A percentile compares a stretch with the other conserved stretches of the same genome.
phyloP scores from a whole-genome alignment of 2,888 invertebrate species.

The Tachina lurida region DNA sequence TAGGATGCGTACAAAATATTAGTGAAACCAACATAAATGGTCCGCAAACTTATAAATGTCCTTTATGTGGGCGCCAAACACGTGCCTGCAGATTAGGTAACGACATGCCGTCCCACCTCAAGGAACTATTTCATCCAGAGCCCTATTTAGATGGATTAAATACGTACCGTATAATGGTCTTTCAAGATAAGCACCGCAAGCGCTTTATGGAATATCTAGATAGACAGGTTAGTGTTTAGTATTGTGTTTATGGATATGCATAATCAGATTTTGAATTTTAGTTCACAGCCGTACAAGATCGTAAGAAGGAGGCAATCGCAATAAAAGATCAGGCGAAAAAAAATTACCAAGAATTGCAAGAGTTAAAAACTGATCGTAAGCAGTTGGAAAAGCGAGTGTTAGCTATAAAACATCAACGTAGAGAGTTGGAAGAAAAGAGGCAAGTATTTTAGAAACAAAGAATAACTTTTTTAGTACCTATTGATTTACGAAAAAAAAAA shows the following conservation, averaged over 20 bases:
- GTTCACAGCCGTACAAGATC: constrained; percentile 21
- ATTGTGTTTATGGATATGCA: neutral
- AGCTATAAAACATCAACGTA: constrained; percentile 64
- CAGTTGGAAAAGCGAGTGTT: constrained; percentile 65
- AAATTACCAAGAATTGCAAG: constrained; percentile 63
- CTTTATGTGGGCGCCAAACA: constrained; percentile 74
- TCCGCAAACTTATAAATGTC: constrained; percentile 74
- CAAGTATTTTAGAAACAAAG: neutral
- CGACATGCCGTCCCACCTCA: constrained; percentile 75
- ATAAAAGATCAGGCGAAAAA: constrained; percentile 66
- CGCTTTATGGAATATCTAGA: constrained; percentile 73
- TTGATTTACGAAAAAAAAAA: neutral
- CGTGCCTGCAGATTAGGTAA: constrained; percentile 76
- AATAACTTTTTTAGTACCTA: neutral
- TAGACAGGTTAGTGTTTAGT: constrained; percentile 69
- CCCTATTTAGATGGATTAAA: constrained; percentile 74
- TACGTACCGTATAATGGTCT: constrained; percentile 70
- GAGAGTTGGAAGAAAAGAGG: constrained; percentile 50
- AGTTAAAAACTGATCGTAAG: constrained; percentile 67
- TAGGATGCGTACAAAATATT: constrained; percentile 74
- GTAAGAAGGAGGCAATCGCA: neutral
- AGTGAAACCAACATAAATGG: constrained; percentile 70
- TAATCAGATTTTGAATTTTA: neutral
- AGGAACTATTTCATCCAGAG: constrained; percentile 78
- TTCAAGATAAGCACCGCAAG: constrained; percentile 75